These are phyloP conservation scores for Argya squamiceps DNA, from an alignment of 2,797 vertebrate genomes.

Conservation along the genomic window DNA sequence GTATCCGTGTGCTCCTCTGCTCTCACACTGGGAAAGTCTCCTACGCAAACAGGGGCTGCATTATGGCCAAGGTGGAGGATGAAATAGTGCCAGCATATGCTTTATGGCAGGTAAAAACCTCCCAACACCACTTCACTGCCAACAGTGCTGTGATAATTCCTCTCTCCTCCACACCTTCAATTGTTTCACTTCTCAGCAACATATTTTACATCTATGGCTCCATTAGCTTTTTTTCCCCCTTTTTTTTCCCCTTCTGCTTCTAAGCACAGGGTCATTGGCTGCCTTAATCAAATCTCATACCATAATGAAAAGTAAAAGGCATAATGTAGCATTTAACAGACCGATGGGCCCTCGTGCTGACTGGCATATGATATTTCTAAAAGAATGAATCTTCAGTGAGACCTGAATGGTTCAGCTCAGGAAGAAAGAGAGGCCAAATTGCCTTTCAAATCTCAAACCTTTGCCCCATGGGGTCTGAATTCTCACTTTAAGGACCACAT, in stretches of 20 bases:
- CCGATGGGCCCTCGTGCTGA: background rate
- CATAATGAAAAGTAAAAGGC: constrained; percentile 21
- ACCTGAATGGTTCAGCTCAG: background rate
- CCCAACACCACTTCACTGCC: background rate
- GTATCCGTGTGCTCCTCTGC: background rate
- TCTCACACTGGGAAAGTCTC: background rate
- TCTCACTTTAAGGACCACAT: constrained; percentile 35
- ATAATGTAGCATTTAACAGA: constrained; percentile 7
- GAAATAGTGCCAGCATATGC: background rate
- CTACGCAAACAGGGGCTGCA: background rate
- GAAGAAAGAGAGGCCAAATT: constrained; percentile 1
- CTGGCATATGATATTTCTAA: constrained; percentile 4
- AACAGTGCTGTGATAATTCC: background rate
- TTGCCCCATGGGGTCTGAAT: constrained; percentile 33
- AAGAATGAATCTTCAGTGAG: constrained; percentile 22
- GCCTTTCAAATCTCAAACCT: constrained; percentile 41
- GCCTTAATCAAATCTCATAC: constrained; percentile 23
- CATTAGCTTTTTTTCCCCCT: background rate
- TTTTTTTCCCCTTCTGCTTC: background rate
- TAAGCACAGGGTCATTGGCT: background rate
- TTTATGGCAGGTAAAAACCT: background rate
- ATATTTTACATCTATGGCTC: background rate
- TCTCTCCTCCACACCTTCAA: constrained; percentile 1
- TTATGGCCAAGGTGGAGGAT: background rate
- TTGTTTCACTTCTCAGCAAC: background rate